Conservation (phyloP, 2,797 vertebrate genomes). For the Neopelma chrysocephalum region DNA sequence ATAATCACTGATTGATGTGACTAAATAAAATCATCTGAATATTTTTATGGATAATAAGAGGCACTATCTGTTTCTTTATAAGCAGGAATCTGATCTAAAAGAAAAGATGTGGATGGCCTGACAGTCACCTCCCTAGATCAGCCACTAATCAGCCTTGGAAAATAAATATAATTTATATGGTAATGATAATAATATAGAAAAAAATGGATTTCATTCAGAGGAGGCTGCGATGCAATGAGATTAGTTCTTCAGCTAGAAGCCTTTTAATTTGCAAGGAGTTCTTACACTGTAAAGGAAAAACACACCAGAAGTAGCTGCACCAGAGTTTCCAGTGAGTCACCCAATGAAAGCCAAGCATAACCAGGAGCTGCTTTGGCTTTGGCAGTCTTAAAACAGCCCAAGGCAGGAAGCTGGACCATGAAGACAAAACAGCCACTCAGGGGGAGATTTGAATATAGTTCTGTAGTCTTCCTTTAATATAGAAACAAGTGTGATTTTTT, state of each 20-base stretch:
- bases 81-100: not conserved
- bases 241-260: not conserved
- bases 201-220: accelerated
- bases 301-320: not conserved
- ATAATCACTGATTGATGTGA: not conserved
- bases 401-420: not conserved
- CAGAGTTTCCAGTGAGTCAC: not conserved
- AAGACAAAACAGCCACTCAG: not conserved
- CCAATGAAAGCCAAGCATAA: accelerated
- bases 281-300: not conserved
- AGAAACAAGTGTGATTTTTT: not conserved
- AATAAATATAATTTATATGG: not conserved
- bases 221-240: not conserved
- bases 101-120: not conserved
- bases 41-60: not conserved
- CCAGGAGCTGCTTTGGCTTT: not conserved
- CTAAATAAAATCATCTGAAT: conserved; percentile 32
- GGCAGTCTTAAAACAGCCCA: not conserved
- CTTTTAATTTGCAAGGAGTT: conserved; percentile 27
- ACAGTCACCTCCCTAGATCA: not conserved
- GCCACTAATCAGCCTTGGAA: not conserved
- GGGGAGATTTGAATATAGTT: not conserved
- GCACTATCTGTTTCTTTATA: not conserved
- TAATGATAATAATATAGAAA: not conserved
- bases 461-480: not conserved